Conservation (phyloP, 37 sponge, comb jelly and placozoan species). For the Aphrocallistes beatrix region DNA sequence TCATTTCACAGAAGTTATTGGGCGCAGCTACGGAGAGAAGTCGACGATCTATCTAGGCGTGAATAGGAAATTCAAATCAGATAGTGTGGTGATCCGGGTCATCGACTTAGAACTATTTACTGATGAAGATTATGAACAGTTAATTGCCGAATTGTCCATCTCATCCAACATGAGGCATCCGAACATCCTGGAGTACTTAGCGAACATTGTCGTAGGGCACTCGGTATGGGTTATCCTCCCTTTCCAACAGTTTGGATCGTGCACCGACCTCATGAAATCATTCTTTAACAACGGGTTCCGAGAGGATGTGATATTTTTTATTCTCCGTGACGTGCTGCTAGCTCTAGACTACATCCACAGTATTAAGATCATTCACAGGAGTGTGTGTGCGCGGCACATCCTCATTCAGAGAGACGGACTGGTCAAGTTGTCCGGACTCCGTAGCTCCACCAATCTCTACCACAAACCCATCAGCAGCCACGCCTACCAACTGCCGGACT, state of each 20-base stretch:
- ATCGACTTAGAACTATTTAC: not conserved
- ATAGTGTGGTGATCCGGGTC: not conserved
- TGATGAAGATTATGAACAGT: not conserved
- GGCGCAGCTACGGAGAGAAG: not conserved
- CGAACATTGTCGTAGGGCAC: not conserved
- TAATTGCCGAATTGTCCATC: not conserved
- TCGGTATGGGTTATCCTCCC: not conserved
- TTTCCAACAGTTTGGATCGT: slow-evolving; percentile 40
- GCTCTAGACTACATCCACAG: slow-evolving; percentile 53
- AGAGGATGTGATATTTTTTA: slow-evolving; percentile 42
- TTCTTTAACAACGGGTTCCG: slow-evolving; percentile 59
- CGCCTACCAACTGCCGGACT: not conserved
- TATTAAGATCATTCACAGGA: slow-evolving; percentile 48
- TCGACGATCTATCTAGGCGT: not conserved
- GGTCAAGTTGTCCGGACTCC: slow-evolving; percentile 62
- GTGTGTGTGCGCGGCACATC: slow-evolving; percentile 67
- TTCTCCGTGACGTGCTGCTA: slow-evolving; percentile 43
- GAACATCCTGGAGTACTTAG: not conserved
- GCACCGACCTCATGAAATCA: slow-evolving; percentile 79
- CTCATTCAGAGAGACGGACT: slow-evolving; percentile 42
- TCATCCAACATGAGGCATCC: not conserved
- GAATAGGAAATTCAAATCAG: not conserved
- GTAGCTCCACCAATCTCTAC: slow-evolving; percentile 22
- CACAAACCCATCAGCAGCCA: not conserved
- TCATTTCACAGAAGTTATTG: not conserved